A percentile compares a stretch with the other conserved stretches of the same genome.
Conservation (phyloP, 2,797 vertebrate genomes). For the Oryzias dopingdopingensis region DNA sequence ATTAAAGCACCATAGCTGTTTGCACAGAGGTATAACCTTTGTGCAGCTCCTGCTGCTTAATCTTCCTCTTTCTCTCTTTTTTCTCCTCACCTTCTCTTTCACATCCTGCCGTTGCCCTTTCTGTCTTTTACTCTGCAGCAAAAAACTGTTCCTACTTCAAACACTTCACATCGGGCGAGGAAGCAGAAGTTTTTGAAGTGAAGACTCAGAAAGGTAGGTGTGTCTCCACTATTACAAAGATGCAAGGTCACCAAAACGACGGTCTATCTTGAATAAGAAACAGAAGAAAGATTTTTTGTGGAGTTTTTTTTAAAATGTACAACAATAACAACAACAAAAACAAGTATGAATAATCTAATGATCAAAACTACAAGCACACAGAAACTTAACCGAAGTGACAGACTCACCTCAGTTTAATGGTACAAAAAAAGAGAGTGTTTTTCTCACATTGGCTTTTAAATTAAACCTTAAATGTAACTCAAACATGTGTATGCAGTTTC, state of each 20-base stretch:
- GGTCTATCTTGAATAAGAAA: not conserved
- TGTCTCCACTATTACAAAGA: conserved; percentile 6
- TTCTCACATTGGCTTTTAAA: too few species aligned
- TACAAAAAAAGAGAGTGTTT: too few species aligned
- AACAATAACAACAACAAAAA: too few species aligned
- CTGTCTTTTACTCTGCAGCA: conserved; percentile 68
- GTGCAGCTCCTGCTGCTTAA: conserved; percentile 34
- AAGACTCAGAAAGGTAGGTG: conserved; percentile 95
- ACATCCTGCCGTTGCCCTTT: conserved; percentile 3
- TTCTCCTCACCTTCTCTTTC: not conserved
- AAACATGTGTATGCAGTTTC: too few species aligned
- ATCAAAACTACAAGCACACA: too few species aligned
- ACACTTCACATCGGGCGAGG: conserved; percentile 94
- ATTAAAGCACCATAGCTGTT: conserved; percentile 14
- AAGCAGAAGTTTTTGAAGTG: conserved; percentile 92
- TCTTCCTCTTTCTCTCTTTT: conserved; percentile 18
- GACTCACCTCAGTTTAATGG: too few species aligned
- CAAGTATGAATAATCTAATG: too few species aligned
- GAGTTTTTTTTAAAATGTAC: not conserved
- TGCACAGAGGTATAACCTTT: conserved; percentile 25
- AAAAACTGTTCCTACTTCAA: conserved; percentile 97
- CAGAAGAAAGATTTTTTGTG: not conserved
- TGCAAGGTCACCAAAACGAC: not conserved
- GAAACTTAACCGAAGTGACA: too few species aligned
- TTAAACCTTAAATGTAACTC: too few species aligned